Base-by-base conservation (phyloP, 2,888 invertebrate genomes). In the Copidosoma aretas region DNA sequence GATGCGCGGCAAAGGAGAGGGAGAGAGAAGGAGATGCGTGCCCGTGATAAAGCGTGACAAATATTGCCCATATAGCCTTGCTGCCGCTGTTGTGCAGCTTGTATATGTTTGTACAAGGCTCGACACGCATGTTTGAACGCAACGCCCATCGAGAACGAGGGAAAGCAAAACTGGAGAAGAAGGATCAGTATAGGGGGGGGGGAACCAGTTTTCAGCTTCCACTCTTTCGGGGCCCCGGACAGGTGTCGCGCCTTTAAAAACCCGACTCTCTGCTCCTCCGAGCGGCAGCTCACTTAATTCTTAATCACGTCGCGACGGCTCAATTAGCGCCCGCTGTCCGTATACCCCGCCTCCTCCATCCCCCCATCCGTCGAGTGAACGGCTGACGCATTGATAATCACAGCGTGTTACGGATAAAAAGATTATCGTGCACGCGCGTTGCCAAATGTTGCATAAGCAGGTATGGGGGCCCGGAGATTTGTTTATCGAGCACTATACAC, bases 21-120 rank as follows among this genome's bases (percentile, higher is more conserved):
- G 12, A 8, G 2, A 46, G 43, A 46, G 43, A 12, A 64, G 76
- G 74, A 81, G 81, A 82, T 81, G 77, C 77, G 77, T 68, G 71
- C 64, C 63, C 71, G 71, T 75, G 82, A 82, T 82, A 80, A 80
- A 77, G 75, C 77, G 77, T 81, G 82, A 82, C 80, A 81, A 82
- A 82, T 82, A 82, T 81, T 80, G 76, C 72, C 78, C 79, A 78
- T 81, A 78, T 81, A 81, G 81, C 75, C 72, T n/a, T n/a, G n/a
- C 73, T 71, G 57, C 74, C 72, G 73, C 24, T 24, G 5, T 12
- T 17, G 8, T 46, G 43, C 12, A 17, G 24, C 10, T 24, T 15
- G 14, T 43, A 22, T 17, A 46, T 12, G 1, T 15, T 4, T 21
- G 22, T 43, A 22, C 41, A 41, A 24, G 49, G 25, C 51, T 46